Percentiles rank a stretch among this genome's conserved stretches.
Evolutionary conservation across 1,140 invertebrate species (phyloP).

Genomic region (Pararge aegeria): DNA sequence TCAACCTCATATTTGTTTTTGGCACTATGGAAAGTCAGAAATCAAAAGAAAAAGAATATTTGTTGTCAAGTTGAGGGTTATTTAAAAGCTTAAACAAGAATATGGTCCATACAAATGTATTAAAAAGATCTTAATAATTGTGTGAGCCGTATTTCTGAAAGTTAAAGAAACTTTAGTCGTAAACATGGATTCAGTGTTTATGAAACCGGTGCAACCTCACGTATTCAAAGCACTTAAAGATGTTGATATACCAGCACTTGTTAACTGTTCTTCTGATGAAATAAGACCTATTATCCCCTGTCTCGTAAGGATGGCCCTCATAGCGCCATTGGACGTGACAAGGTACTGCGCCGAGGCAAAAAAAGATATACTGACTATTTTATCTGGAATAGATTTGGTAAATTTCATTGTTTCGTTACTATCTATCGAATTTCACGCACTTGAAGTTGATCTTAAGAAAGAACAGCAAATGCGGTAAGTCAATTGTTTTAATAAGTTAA

Average conservation of each 20-base stretch:
- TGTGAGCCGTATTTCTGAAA: too few relatives aligned
- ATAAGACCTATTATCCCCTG: slow-evolving; percentile 95
- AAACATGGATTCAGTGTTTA: slow-evolving; percentile 58
- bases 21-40: too few relatives aligned
- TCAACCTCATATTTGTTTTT: too few relatives aligned
- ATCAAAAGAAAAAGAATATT: too few relatives aligned
- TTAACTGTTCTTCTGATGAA: slow-evolving; percentile 70
- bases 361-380: slow-evolving; percentile 92
- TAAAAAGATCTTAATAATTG: too few relatives aligned
- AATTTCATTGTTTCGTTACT: slow-evolving; percentile 96
- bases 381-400: slow-evolving; percentile 95
- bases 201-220: slow-evolving; percentile 72
- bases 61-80: too few relatives aligned
- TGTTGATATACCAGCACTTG: slow-evolving; percentile 64
- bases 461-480: slow-evolving; percentile 92
- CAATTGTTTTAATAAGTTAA: neutral
- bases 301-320: slow-evolving; percentile 95
- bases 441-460: slow-evolving; percentile 95
- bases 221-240: slow-evolving; percentile 76
- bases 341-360: slow-evolving; percentile 90
- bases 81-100: too few relatives aligned
- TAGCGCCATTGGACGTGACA: slow-evolving; percentile 92
- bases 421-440: slow-evolving; percentile 95
- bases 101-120: too few relatives aligned
- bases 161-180: neutral